Conservation (phyloP, 2,113 vertebrate genomes). For the Haliaeetus leucogaster region DNA sequence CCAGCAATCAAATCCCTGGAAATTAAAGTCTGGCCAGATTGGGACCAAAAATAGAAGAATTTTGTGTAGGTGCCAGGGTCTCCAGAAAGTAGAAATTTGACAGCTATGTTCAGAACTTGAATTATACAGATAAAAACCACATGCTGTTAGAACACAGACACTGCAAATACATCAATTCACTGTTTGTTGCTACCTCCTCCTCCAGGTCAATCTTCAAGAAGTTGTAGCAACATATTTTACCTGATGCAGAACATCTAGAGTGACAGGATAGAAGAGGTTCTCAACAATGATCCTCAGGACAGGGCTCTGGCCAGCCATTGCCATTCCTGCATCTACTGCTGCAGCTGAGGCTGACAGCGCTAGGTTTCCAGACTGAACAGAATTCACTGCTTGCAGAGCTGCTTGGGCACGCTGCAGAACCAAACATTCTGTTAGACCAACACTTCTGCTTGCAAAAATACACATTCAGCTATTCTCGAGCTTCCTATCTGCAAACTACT, state of each 20-base stretch:
- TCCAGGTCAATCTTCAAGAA: neutral
- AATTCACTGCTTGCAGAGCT: conserved; percentile 87
- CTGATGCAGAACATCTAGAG: conserved; percentile 93
- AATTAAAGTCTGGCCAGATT: neutral
- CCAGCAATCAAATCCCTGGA: neutral
- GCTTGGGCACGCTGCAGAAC: conserved; percentile 88
- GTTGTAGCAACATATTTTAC: conserved; percentile 13
- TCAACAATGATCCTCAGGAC: conserved; percentile 95
- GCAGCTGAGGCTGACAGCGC: conserved; percentile 71
- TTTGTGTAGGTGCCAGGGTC: neutral
- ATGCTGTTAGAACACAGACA: neutral
- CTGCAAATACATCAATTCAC: neutral
- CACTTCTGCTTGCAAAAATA: neutral
- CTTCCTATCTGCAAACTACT: neutral
- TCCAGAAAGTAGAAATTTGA: neutral
- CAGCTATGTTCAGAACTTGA: neutral
- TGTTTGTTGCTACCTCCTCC: neutral
- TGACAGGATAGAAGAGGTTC: conserved; percentile 93
- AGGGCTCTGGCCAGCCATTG: conserved; percentile 80
- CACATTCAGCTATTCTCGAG: neutral
- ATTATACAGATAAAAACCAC: neutral
- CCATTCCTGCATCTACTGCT: conserved; percentile 73
- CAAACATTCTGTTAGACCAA: neutral
- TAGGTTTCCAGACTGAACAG: conserved; percentile 81
- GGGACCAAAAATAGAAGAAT: neutral